These are phyloP conservation scores for Sialia sialis DNA, from an alignment of 2,113 vertebrate species.

Conservation along the genomic window DNA sequence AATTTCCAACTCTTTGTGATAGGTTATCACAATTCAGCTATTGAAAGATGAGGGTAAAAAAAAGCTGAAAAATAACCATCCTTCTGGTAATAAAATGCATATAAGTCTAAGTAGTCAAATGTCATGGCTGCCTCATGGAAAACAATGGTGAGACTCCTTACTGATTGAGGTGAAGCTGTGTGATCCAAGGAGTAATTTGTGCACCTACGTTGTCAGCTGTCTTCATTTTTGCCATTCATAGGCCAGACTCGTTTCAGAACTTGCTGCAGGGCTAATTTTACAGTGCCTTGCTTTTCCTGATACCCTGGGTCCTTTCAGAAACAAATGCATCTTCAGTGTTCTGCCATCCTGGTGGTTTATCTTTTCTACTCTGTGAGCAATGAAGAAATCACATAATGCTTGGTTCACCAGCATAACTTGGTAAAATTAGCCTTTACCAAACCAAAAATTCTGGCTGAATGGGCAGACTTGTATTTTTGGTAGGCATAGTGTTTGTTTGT, in stretches of 20 bases:
- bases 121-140: background rate
- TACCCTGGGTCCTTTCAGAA: background rate
- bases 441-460: background rate
- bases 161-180: background rate
- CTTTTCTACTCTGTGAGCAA: background rate
- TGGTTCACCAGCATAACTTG: background rate
- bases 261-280: background rate
- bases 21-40: background rate
- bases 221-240: background rate
- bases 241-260: background rate
- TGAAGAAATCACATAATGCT: background rate
- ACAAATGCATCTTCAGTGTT: background rate
- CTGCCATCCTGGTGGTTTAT: background rate
- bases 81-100: background rate
- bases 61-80: background rate
- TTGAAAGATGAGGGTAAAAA: background rate
- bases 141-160: background rate
- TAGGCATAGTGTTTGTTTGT: background rate
- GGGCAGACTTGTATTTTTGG: background rate
- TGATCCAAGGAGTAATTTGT: background rate
- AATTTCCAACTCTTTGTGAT: background rate
- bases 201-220: rapidly evolving
- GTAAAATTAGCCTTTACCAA: background rate
- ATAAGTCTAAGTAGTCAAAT: background rate
- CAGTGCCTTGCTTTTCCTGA: background rate